phyloP scores from a whole-genome alignment of 2,888 invertebrate genomes.

The Cerastoderma edule region DNA sequence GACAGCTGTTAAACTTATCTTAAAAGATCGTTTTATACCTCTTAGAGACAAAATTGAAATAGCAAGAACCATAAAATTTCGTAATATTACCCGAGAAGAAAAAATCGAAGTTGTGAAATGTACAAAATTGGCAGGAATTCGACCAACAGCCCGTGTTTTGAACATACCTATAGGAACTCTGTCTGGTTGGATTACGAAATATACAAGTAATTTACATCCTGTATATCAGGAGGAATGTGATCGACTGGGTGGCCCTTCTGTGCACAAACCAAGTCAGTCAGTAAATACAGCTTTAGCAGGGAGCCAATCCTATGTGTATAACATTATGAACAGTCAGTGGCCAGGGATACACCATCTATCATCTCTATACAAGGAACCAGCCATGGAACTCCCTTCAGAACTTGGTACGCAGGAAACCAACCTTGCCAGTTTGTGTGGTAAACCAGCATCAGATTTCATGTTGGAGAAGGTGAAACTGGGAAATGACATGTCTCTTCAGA shows the following conservation, averaged over 20 bases:
- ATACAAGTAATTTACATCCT: conserved; percentile 44
- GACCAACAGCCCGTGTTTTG: conserved; percentile 58
- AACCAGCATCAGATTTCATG: too few relatives aligned
- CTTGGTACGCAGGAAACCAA: too few relatives aligned
- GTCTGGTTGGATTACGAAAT: conserved; percentile 60
- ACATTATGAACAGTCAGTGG: conserved; percentile 21
- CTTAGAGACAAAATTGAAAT: conserved; percentile 46
- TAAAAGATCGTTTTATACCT: conserved; percentile 46
- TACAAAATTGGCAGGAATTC: conserved; percentile 55
- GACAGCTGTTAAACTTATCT: conserved; percentile 48
- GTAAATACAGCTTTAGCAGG: background rate
- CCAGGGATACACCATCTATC: conserved; percentile 9
- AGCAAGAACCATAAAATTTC: conserved; percentile 49
- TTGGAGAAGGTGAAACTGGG: too few relatives aligned
- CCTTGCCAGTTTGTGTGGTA: too few relatives aligned
- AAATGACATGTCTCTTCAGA: too few relatives aligned
- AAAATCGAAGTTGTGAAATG: conserved; percentile 61
- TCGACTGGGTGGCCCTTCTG: background rate
- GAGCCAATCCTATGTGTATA: conserved; percentile 2
- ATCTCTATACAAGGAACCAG: background rate
- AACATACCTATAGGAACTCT: conserved; percentile 57
- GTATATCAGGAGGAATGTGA: conserved; percentile 35
- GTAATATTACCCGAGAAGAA: conserved; percentile 48
- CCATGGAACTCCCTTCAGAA: too few relatives aligned
- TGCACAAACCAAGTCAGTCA: conserved; percentile 7